Conservation (phyloP, 2,888 invertebrate species). For the Maniola hyperantus region DNA sequence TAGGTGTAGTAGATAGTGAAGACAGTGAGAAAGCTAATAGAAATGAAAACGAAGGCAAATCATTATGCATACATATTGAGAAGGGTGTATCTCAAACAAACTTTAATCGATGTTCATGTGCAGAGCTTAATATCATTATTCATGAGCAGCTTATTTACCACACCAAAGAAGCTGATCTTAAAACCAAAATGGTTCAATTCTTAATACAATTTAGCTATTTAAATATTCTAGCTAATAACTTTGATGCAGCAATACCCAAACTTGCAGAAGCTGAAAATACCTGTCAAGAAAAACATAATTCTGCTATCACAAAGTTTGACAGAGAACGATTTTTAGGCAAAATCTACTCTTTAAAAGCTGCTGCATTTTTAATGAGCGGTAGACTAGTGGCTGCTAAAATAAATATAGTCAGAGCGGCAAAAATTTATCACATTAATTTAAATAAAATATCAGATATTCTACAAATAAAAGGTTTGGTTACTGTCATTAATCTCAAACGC, state of each 20-base stretch:
- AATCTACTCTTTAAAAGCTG: slow-evolving; percentile 66
- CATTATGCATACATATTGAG: slow-evolving; percentile 59
- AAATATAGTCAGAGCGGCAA: slow-evolving; percentile 58
- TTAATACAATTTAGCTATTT: slow-evolving; percentile 59
- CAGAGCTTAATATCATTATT: slow-evolving; percentile 64
- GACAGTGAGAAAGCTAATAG: slow-evolving; percentile 48
- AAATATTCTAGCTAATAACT: slow-evolving; percentile 57
- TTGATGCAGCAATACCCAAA: slow-evolving; percentile 54
- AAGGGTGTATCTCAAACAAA: slow-evolving; percentile 63
- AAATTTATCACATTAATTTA: slow-evolving; percentile 60
- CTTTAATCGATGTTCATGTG: slow-evolving; percentile 65
- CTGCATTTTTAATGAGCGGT: slow-evolving; percentile 54
- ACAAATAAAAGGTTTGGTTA: slow-evolving; percentile 50
- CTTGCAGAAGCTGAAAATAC: slow-evolving; percentile 62
- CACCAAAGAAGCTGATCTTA: slow-evolving; percentile 68
- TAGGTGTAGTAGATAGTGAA: slow-evolving; percentile 63
- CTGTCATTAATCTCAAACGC: slow-evolving; percentile 49
- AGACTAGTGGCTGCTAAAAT: slow-evolving; percentile 57
- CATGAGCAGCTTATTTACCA: slow-evolving; percentile 69
- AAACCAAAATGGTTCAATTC: slow-evolving; percentile 63
- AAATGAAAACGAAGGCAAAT: slow-evolving; percentile 44
- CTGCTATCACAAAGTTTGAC: slow-evolving; percentile 46
- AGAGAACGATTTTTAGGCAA: slow-evolving; percentile 60
- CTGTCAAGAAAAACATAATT: slow-evolving; percentile 48
- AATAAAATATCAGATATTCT: slow-evolving; percentile 57